Evolutionary conservation across 2,888 invertebrate species (phyloP).

Genomic region (Physocephala rufipes): DNA sequence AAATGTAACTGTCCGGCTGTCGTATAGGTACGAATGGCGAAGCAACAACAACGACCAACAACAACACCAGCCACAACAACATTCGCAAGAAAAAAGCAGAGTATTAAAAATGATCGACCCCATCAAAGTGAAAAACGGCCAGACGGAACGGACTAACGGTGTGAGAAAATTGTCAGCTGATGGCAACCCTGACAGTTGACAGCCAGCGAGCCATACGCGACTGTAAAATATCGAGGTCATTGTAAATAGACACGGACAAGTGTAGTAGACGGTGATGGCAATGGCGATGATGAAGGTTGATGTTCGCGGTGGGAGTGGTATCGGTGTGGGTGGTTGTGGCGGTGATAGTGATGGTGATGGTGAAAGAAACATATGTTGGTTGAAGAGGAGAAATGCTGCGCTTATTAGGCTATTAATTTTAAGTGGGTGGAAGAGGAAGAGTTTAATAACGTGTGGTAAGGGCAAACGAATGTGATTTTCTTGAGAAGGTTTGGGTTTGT

Average conservation of each 20-base stretch:
- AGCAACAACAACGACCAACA: constrained; percentile 10
- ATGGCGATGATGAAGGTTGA: background rate
- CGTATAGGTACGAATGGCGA: background rate
- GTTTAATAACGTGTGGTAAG: background rate
- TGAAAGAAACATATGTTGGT: constrained; percentile 27
- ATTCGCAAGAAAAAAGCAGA: background rate
- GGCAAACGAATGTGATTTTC: background rate
- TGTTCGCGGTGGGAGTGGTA: too few relatives aligned
- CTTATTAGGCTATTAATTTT: constrained; percentile 34
- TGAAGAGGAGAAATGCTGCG: constrained; percentile 32
- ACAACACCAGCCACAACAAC: constrained; percentile 4
- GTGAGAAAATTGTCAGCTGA: constrained; percentile 28
- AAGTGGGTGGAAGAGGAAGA: constrained; percentile 1
- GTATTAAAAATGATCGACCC: constrained; percentile 13
- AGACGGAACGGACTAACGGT: background rate
- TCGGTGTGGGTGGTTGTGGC: background rate
- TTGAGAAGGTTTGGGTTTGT: too few relatives aligned
- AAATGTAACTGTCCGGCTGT: constrained; percentile 29
- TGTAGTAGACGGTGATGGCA: background rate
- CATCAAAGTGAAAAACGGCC: constrained; percentile 38
- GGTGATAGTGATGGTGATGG: constrained; percentile 2
- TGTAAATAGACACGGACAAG: too few relatives aligned
- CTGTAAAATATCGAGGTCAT: background rate
- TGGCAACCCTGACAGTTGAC: constrained; percentile 16
- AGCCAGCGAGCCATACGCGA: background rate